These are phyloP conservation scores for Paramuricea clavata DNA, from an alignment of 92 coral and sea anemone species.

Conservation along the genomic window DNA sequence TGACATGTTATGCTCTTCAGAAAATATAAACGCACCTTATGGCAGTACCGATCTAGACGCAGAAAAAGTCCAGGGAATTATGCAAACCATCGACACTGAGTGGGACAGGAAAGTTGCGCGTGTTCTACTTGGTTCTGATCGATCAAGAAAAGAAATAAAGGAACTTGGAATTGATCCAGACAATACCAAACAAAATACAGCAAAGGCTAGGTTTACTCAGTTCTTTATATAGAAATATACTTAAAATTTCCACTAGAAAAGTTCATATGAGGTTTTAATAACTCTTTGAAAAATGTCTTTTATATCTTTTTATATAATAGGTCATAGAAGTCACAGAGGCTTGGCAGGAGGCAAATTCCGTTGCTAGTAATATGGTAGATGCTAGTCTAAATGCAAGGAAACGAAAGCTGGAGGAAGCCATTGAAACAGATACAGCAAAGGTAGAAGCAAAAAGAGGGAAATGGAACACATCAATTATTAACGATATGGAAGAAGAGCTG, in stretches of 20 bases:
- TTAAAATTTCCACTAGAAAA: too few relatives aligned
- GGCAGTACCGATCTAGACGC: constrained; percentile 2
- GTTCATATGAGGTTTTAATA: too few relatives aligned
- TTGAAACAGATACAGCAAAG: constrained; percentile 20
- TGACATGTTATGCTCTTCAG: neutral
- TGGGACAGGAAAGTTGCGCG: constrained; percentile 58
- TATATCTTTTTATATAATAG: too few relatives aligned
- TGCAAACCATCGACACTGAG: constrained; percentile 59
- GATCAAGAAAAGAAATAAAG: neutral
- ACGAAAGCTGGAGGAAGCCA: constrained; percentile 11
- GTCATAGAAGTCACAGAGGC: constrained; percentile 51
- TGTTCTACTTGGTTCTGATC: constrained; percentile 1
- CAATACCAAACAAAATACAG: neutral
- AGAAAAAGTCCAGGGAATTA: neutral
- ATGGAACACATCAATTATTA: constrained; percentile 17
- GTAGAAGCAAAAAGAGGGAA: constrained; percentile 37
- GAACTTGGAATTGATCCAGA: constrained; percentile 14
- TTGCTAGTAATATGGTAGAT: constrained; percentile 9
- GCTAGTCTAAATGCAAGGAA: neutral
- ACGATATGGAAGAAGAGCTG: constrained; percentile 49
- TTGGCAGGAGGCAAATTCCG: constrained; percentile 40
- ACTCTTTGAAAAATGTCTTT: too few relatives aligned
- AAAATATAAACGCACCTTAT: neutral
- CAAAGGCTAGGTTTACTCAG: too few relatives aligned
- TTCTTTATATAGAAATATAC: too few relatives aligned